phyloP scores from a whole-genome alignment of 2,888 invertebrate genomes.

The Muscina levida region DNA sequence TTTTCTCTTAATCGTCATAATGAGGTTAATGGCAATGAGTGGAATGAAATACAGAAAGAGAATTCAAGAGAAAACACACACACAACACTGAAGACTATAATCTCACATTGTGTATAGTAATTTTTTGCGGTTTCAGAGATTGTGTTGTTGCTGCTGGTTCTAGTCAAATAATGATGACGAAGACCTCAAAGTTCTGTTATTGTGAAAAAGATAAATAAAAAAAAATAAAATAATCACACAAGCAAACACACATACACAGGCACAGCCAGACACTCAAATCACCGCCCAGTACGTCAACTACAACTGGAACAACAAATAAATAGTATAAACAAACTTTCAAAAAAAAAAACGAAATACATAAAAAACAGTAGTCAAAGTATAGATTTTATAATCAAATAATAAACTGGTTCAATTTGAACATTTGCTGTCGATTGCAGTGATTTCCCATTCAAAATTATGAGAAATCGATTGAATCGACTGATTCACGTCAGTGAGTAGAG shows the following conservation, averaged over 20 bases:
- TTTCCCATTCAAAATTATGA: too few species aligned
- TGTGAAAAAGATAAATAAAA: conserved; percentile 3
- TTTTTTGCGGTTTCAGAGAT: conserved; percentile 24
- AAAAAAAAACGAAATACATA: conserved; percentile 23
- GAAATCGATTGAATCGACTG: background rate
- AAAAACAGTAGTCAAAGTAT: background rate
- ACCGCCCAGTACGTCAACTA: too few species aligned
- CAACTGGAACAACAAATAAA: background rate
- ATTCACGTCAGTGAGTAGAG: background rate
- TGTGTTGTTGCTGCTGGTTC: background rate
- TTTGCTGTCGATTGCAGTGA: too few species aligned
- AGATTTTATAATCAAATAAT: too few species aligned
- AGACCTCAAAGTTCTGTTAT: conserved; percentile 18
- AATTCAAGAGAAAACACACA: conserved; percentile 34
- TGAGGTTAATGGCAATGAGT: conserved; percentile 63
- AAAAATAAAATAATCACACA: background rate
- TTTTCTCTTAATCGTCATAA: conserved; percentile 52
- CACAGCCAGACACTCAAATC: background rate
- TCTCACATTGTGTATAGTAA: too few species aligned
- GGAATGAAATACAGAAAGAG: conserved; percentile 44
- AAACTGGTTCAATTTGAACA: background rate
- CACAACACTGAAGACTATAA: too few species aligned
- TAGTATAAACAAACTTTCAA: background rate
- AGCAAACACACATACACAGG: background rate
- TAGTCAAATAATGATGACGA: conserved; percentile 17